A percentile compares a stretch with the other conserved stretches of the same genome.
phyloP scores from a whole-genome alignment of 2,888 invertebrate species.

The Drosophila anomelani region DNA sequence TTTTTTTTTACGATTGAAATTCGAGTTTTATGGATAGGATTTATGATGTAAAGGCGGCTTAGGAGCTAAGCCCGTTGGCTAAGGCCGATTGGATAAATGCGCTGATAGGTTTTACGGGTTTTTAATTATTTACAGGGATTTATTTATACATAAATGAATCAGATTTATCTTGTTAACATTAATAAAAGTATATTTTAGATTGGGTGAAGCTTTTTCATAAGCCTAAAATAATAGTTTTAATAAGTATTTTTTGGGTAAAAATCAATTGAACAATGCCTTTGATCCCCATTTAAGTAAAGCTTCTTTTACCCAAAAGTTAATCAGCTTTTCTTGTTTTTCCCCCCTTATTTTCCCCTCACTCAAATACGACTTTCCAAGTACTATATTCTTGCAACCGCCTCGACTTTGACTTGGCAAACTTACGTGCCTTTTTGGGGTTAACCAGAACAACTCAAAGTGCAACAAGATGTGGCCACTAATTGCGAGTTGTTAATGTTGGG shows the following conservation, averaged over 20 bases:
- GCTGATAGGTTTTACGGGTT: neutral
- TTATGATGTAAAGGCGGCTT: slow-evolving; percentile 21
- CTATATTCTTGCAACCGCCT: neutral
- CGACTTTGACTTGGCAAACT: slow-evolving; percentile 14
- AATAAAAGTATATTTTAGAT: neutral
- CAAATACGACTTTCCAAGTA: slow-evolving; percentile 9
- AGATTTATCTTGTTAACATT: neutral
- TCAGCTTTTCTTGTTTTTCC: neutral
- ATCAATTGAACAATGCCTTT: neutral
- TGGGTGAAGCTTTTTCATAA: too few relatives aligned
- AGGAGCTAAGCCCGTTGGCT: neutral
- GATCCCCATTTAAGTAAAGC: neutral
- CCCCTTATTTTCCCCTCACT: neutral
- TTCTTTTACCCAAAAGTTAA: neutral
- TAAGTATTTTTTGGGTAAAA: neutral
- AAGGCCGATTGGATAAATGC: slow-evolving; percentile 4
- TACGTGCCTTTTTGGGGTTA: slow-evolving; percentile 33
- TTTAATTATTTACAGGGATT: neutral
- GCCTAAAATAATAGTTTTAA: too few relatives aligned
- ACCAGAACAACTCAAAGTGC: slow-evolving; percentile 28
- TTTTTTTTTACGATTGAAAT: slow-evolving; percentile 8
- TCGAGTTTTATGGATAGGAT: slow-evolving; percentile 13
- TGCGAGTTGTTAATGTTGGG: slow-evolving; percentile 46
- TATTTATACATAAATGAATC: neutral
- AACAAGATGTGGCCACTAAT: slow-evolving; percentile 38